These are phyloP conservation scores for Drosophila subsilvestris DNA, from an alignment of 2,888 invertebrate species.

Conservation along the genomic window DNA sequence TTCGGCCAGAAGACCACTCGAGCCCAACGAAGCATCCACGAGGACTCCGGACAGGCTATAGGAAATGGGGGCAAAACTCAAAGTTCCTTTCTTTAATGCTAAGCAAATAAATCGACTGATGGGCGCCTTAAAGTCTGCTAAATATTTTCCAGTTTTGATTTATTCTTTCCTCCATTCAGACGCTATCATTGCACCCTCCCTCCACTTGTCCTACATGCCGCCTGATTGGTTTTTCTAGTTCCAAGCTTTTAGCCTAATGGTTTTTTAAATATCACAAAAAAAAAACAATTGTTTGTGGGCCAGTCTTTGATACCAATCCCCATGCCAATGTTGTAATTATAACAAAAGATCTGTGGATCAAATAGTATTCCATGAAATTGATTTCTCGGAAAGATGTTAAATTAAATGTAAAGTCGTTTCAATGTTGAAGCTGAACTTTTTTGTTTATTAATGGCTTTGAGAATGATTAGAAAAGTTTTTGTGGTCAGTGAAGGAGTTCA, in stretches of 20 bases:
- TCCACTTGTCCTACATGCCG: background rate
- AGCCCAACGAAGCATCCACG: conserved; percentile 13
- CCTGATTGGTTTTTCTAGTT: conserved; percentile 30
- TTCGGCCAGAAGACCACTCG: conserved; percentile 24
- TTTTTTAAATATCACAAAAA: conserved; percentile 30
- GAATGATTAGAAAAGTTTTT: background rate
- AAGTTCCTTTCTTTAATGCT: conserved; percentile 40
- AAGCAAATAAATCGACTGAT: conserved; percentile 8
- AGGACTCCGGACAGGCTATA: background rate
- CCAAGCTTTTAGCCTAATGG: conserved; percentile 69
- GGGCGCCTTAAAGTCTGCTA: conserved; percentile 37
- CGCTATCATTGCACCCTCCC: background rate
- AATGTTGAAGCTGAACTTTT: background rate
- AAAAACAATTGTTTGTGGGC: conserved; percentile 9
- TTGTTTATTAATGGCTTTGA: background rate
- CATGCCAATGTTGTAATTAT: conserved; percentile 39
- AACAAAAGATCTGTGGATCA: conserved; percentile 33
- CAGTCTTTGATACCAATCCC: conserved; percentile 8
- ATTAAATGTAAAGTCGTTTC: conserved; percentile 11
- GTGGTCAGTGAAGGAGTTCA: background rate
- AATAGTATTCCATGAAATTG: conserved; percentile 17
- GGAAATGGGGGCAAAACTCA: background rate
- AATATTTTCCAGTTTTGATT: conserved; percentile 7
- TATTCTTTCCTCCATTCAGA: conserved; percentile 11
- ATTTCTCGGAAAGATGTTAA: conserved; percentile 4